These are phyloP conservation scores for Pangasius sanitwongsei DNA, from an alignment of 2,797 vertebrate genomes.

Conservation along the genomic window DNA sequence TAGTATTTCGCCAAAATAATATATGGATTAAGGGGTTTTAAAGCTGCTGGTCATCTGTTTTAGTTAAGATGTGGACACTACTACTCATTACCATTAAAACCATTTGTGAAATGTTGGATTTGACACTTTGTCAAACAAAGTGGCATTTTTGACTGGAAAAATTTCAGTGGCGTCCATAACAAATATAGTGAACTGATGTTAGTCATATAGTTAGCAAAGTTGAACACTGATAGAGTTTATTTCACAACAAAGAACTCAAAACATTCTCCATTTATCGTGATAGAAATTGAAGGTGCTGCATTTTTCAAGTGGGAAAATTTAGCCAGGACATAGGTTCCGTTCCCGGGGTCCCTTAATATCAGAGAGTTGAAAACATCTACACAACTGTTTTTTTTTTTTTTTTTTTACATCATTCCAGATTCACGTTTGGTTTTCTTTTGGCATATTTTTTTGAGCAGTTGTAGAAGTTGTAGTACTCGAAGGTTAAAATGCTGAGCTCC, in stretches of 20 bases:
- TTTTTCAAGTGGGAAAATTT: not conserved
- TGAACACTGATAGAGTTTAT: not conserved
- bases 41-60: not conserved
- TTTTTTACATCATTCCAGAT: not conserved
- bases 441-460: not conserved
- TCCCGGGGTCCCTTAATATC: not conserved
- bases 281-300: not conserved
- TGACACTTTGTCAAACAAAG: not conserved
- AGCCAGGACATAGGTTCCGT: not conserved
- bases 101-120: not conserved
- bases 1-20: not conserved
- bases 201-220: not conserved
- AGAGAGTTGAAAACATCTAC: not conserved
- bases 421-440: not conserved
- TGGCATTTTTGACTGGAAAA: no score
- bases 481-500: not conserved
- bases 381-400: no score
- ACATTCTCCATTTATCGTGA: not conserved
- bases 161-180: not conserved
- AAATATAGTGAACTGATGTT: not conserved
- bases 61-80: not conserved
- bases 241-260: not conserved
- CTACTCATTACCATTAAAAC: not conserved
- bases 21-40: not conserved
- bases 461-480: not conserved